These are phyloP conservation scores for Hemistola chrysoprasaria DNA, from an alignment of 2,888 invertebrate genomes.

Conservation along the genomic window DNA sequence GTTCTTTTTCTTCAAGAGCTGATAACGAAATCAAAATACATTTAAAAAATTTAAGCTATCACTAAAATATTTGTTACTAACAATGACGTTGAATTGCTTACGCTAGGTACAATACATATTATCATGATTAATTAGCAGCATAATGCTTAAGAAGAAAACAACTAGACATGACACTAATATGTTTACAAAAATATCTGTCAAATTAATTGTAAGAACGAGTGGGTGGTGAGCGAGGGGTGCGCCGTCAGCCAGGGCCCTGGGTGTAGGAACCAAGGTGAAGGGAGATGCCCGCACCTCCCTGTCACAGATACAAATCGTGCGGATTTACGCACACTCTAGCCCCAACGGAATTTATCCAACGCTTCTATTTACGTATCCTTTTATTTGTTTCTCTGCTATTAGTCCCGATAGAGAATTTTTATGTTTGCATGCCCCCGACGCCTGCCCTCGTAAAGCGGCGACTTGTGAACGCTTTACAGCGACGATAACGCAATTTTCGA, in stretches of 20 bases:
- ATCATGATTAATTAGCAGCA: too few relatives aligned
- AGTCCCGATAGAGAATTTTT: conserved; percentile 82
- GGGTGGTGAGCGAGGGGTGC: conserved; percentile 30
- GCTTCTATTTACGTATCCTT: conserved; percentile 81
- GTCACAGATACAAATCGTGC: conserved; percentile 82
- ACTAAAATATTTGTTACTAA: too few relatives aligned
- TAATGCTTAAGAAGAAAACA: not conserved
- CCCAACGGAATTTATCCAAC: conserved; percentile 79
- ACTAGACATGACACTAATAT: conserved; percentile 36
- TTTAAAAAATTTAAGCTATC: too few relatives aligned
- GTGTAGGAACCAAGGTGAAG: conserved; percentile 17
- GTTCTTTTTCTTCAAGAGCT: too few relatives aligned
- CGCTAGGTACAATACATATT: too few relatives aligned
- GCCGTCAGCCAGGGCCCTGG: conserved; percentile 10
- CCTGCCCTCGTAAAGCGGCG: conserved; percentile 77
- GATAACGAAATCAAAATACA: too few relatives aligned
- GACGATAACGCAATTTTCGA: conserved; percentile 74
- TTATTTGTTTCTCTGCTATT: conserved; percentile 81
- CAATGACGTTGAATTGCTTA: too few relatives aligned
- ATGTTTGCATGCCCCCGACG: conserved; percentile 76
- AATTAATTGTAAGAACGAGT: conserved; percentile 69
- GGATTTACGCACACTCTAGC: conserved; percentile 80
- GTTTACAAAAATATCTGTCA: conserved; percentile 55
- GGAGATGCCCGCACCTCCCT: conserved; percentile 59
- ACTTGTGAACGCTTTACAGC: conserved; percentile 76